Conservation (phyloP, 2,113 vertebrate species). For the Ibidorhyncha struthersii region DNA sequence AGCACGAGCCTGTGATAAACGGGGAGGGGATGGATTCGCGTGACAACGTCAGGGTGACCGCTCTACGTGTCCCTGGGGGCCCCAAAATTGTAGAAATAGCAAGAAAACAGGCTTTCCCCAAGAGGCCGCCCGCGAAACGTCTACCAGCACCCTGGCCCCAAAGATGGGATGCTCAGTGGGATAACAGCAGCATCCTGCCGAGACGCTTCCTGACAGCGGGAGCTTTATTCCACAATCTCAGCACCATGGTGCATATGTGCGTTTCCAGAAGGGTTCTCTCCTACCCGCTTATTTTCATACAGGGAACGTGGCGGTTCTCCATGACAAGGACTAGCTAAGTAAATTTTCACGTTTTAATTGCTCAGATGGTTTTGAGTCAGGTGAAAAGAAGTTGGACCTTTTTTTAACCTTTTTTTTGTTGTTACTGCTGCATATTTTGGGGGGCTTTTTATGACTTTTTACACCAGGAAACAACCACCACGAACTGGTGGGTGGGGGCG, state of each 20-base stretch:
- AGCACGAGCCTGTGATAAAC: fast-evolving
- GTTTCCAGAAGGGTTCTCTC: not conserved
- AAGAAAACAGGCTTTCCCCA: not conserved
- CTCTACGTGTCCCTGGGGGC: fast-evolving
- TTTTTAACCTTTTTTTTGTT: not conserved
- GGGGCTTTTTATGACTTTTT: not conserved
- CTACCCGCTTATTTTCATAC: not conserved
- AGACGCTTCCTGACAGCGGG: fast-evolving
- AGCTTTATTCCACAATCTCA: not conserved
- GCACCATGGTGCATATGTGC: fast-evolving
- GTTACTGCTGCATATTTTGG: not conserved
- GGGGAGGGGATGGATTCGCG: fast-evolving
- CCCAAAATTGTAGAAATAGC: fast-evolving
- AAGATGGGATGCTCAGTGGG: fast-evolving
- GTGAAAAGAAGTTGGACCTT: not conserved
- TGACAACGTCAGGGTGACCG: fast-evolving
- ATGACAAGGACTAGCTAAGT: too few relatives aligned
- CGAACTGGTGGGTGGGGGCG: too few relatives aligned
- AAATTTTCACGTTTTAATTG: not conserved
- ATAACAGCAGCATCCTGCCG: fast-evolving
- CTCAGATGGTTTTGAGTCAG: not conserved
- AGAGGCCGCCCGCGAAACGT: fast-evolving
- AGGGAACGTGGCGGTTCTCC: not conserved
- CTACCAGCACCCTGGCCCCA: not conserved
- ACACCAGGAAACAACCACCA: not conserved